Evolutionary conservation across 92 coral and sea anemone genomes (phyloP), one percentile per base, ranked within the genome.

Genomic region (Metridium senile): DNA sequence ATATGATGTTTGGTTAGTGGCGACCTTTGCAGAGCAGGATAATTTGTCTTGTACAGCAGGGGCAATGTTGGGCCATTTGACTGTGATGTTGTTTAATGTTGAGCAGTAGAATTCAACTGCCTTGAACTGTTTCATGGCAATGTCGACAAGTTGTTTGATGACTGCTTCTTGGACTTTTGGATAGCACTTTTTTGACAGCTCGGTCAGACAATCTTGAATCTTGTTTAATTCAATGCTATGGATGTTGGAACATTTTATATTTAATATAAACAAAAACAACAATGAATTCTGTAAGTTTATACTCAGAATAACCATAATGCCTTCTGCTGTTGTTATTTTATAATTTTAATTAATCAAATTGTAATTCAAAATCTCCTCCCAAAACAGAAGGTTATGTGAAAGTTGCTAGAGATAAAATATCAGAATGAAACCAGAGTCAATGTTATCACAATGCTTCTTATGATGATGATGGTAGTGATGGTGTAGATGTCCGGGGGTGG

Each of bases 81-180:
- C 11, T 51, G 64, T 54, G 11, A 66, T 68, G 45, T 52, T 51
- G 26, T 71, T 29, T 28, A 33, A 29, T 47, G 30, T 68, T 7
- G 57, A 31, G 68, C 82, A 78, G 82, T 78, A 78, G 67, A 78
- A 78, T 32, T 22, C 49, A 23, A 49, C 29, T 27, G 74, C 82
- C 62, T 78, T 54, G 25, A 78, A 29, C 53, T 78, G 82, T 28
- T 66, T 78, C 74, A 78, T 61, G 25, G 33, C 74, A 22, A 68
- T 33, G 9, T 64, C 10, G 1, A 78, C 75, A 13, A 78, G 45
- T 51, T 67, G 70, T 35, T 68, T 64, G 66, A 68, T 57, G 33
- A 78, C 56, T 32, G 53, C 52, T 26, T 52, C 82, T 46, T 70
- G 26, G 33, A 78, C 63, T 28, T 52, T 61, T 8, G 82, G 75